Percentiles rank a stretch among this genome's conserved stretches.
phyloP scores from a whole-genome alignment of 1,140 invertebrate species.

The Bombyx mandarina region DNA sequence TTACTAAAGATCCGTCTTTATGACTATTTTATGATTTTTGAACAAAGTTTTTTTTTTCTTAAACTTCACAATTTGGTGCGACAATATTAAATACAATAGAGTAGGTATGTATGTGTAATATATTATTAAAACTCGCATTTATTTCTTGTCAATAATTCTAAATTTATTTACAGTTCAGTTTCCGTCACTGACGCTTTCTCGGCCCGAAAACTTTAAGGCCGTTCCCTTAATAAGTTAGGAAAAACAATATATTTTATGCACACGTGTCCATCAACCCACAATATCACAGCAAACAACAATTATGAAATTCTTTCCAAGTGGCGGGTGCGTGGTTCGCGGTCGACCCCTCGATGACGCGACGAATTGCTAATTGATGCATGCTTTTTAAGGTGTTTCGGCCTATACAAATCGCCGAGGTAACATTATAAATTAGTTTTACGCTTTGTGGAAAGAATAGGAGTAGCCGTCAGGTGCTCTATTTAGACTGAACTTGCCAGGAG shows the following conservation, averaged over 20 bases:
- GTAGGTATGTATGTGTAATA: no score
- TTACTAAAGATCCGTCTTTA: no score
- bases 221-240: slow-evolving; percentile 28
- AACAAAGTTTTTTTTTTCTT: no score
- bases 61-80: no score
- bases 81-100: no score
- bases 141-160: slow-evolving; percentile 22
- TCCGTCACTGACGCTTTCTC: slow-evolving; percentile 30
- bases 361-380: slow-evolving; percentile 48
- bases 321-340: slow-evolving; percentile 25
- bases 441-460: slow-evolving; percentile 84
- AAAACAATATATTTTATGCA: slow-evolving; percentile 40
- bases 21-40: no score
- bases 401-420: slow-evolving; percentile 39
- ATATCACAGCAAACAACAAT: slow-evolving; percentile 68
- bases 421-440: slow-evolving; percentile 40
- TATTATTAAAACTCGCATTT: no score
- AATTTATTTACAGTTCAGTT: slow-evolving; percentile 62
- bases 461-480: slow-evolving; percentile 88
- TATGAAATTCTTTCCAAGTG: slow-evolving; percentile 56
- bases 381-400: slow-evolving; percentile 37
- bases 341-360: slow-evolving; percentile 46
- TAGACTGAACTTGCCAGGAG: slow-evolving; percentile 85
- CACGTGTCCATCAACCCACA: slow-evolving; percentile 59
- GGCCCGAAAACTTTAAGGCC: slow-evolving; percentile 16